Evolutionary conservation across 1,140 invertebrate genomes (phyloP).

Genomic region (Drosophila tristis): DNA sequence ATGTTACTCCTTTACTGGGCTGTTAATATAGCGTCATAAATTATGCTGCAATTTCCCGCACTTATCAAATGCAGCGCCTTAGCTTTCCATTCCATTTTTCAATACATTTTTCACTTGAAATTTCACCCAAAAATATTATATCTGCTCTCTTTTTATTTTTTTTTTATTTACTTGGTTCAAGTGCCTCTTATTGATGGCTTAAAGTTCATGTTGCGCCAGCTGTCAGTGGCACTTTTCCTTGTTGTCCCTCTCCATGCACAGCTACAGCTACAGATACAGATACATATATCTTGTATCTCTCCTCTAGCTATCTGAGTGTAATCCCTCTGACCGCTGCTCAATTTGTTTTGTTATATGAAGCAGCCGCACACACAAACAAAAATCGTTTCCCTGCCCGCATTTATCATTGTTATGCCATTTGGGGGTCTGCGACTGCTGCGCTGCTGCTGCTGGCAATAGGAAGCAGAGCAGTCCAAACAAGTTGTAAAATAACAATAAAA

Average conservation of each 20-base stretch:
- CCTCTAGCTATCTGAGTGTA: no score
- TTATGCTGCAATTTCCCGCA: no score
- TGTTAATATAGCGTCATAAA: no score
- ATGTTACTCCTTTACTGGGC: no score
- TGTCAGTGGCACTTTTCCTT: conserved; percentile 19
- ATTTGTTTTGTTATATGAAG: conserved; percentile 8
- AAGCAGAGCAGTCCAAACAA: conserved; percentile 60
- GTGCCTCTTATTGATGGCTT: conserved; percentile 4
- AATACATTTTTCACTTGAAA: no score
- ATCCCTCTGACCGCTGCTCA: conserved; percentile 9
- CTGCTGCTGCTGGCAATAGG: conserved; percentile 21
- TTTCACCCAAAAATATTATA: no score
- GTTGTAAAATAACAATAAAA: conserved; percentile 79
- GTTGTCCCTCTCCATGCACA: conserved; percentile 6
- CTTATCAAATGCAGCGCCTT: no score
- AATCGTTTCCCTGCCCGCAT: conserved; percentile 44
- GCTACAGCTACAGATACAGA: no score
- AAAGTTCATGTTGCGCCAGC: conserved; percentile 6
- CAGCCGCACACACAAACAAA: conserved; percentile 22
- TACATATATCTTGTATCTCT: not conserved
- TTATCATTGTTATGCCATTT: conserved; percentile 54
- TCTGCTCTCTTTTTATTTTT: no score
- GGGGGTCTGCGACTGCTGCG: conserved; percentile 11
- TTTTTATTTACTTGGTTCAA: not conserved
- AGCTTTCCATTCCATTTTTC: no score